These are phyloP conservation scores for Heliconius ethilla DNA, from an alignment of 2,888 invertebrate genomes.

Conservation along the genomic window DNA sequence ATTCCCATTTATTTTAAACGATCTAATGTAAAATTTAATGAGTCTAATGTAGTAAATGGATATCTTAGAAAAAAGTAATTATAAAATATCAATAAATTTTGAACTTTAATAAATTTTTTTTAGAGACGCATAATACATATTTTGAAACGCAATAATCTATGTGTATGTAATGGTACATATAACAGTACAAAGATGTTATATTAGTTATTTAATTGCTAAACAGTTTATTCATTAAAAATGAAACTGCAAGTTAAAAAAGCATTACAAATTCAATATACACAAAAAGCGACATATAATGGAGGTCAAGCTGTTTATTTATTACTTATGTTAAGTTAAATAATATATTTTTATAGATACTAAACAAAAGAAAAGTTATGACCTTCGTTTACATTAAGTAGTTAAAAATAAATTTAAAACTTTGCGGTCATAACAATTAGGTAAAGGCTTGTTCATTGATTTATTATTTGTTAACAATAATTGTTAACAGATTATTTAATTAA, in stretches of 20 bases:
- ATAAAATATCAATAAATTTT: neutral
- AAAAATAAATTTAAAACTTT: slow-evolving; percentile 2
- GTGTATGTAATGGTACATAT: neutral
- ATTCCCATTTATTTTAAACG: too few relatives aligned
- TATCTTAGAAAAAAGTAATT: neutral
- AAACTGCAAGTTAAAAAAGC: slow-evolving; percentile 1
- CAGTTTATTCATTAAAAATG: neutral
- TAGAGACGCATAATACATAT: neutral
- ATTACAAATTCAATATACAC: neutral
- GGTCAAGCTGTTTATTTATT: slow-evolving; percentile 9
- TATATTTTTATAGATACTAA: neutral
- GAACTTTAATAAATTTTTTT: neutral
- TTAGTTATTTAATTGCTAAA: neutral
- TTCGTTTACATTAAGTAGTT: slow-evolving; percentile 2
- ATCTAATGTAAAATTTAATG: too few relatives aligned
- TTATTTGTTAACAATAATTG: neutral
- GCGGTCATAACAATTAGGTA: slow-evolving; percentile 18
- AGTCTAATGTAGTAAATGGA: neutral
- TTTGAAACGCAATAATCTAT: neutral
- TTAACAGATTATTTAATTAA: slow-evolving; percentile 3
- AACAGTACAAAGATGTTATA: neutral
- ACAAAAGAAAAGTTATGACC: slow-evolving; percentile 9
- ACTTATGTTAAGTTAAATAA: slow-evolving; percentile 9
- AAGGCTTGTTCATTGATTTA: slow-evolving; percentile 4
- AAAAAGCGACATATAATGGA: slow-evolving; percentile 19